These are phyloP conservation scores for Bombylius discolor DNA, from an alignment of 2,888 invertebrate species.

Conservation along the genomic window DNA sequence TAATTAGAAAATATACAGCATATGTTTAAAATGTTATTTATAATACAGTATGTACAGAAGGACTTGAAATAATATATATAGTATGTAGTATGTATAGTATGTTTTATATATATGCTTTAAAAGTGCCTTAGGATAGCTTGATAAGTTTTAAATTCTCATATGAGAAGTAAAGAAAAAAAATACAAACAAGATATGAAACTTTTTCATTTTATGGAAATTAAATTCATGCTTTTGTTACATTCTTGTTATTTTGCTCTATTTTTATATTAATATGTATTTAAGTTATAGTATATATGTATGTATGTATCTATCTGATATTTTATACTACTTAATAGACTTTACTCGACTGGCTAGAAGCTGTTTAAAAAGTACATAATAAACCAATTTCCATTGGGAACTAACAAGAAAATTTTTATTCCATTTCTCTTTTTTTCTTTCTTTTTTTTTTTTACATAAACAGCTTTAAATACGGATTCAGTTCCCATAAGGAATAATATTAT, in stretches of 20 bases:
- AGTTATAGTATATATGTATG: neutral
- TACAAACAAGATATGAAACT: constrained; percentile 8
- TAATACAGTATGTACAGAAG: too few relatives aligned
- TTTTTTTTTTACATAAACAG: too few relatives aligned
- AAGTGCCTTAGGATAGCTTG: constrained; percentile 10
- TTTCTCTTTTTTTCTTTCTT: too few relatives aligned
- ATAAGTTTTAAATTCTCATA: constrained; percentile 4
- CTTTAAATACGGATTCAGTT: too few relatives aligned
- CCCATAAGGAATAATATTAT: too few relatives aligned
- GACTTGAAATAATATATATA: too few relatives aligned
- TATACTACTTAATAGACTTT: neutral
- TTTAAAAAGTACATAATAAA: constrained; percentile 14
- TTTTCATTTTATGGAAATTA: constrained; percentile 14
- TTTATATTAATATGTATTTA: neutral
- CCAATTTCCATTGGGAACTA: constrained; percentile 10
- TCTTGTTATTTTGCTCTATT: neutral
- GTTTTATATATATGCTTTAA: too few relatives aligned
- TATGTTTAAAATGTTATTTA: too few relatives aligned
- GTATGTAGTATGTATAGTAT: too few relatives aligned
- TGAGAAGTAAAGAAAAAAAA: neutral
- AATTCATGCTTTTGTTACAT: constrained; percentile 7
- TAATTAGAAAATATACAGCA: too few relatives aligned
- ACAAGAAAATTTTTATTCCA: neutral
- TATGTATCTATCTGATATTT: neutral
- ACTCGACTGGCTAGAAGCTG: constrained; percentile 8